Conservation (phyloP, 2,113 vertebrate species). For the Entosphenus tridentatus region DNA sequence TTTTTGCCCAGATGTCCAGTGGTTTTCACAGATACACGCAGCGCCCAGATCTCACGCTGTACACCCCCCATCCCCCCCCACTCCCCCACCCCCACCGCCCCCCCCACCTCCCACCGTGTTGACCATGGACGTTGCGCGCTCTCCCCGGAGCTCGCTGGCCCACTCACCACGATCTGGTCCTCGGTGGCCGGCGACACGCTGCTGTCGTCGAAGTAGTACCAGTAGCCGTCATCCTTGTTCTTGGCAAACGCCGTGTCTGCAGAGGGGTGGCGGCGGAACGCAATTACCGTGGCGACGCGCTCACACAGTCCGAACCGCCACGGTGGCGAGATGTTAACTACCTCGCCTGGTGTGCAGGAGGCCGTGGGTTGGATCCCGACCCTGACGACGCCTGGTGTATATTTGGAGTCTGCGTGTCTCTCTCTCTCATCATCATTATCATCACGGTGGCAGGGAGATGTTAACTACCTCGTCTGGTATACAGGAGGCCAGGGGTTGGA, state of each 20-base stretch:
- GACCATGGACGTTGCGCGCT: not conserved
- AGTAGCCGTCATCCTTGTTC: constrained; percentile 59
- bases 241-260: constrained; percentile 78
- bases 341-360: too few relatives aligned
- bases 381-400: too few relatives aligned
- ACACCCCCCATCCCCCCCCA: not conserved
- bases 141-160: not conserved
- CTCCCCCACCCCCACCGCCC: not conserved
- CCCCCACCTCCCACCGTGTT: not conserved
- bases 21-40: not conserved
- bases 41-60: not conserved
- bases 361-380: too few relatives aligned
- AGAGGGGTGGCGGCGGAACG: constrained; percentile 3
- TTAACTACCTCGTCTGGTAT: too few relatives aligned
- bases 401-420: too few relatives aligned
- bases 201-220: constrained; percentile 91
- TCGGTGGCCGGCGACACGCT: constrained; percentile 62
- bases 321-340: too few relatives aligned
- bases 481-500: too few relatives aligned
- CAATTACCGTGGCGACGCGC: constrained; percentile 73
- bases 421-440: too few relatives aligned
- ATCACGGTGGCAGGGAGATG: too few relatives aligned
- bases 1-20: not conserved
- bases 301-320: too few relatives aligned
- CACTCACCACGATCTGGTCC: constrained; percentile 87